Evolutionary conservation across 2,797 vertebrate species (phyloP).

Genomic region (Rhynchotus rufescens): DNA sequence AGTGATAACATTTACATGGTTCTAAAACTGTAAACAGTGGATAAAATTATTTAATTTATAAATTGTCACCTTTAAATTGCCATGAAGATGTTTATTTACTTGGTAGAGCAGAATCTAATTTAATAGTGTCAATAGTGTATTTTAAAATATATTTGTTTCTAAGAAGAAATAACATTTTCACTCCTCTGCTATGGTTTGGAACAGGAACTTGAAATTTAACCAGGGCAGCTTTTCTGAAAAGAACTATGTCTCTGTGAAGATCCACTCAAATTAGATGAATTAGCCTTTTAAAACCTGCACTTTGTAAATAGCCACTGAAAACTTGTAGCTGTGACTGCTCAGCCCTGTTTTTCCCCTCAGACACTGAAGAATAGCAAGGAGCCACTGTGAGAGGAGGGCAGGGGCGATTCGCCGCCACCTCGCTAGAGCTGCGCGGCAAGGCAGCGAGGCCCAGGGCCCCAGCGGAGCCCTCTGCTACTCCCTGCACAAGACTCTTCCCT

Average conservation of each 20-base stretch:
- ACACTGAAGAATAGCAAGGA: neutral
- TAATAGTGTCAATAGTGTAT: neutral
- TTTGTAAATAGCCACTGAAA: neutral
- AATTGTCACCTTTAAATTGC: neutral
- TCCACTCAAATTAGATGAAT: neutral
- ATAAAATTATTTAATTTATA: neutral
- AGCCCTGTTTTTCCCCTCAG: neutral
- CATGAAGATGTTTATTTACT: neutral
- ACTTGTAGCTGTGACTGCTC: neutral
- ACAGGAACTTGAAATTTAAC: neutral
- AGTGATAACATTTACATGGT: neutral
- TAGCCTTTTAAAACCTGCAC: neutral
- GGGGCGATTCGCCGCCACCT: no score
- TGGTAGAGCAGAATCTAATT: neutral
- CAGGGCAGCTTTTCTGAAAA: neutral
- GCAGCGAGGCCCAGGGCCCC: neutral
- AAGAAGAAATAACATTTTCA: neutral
- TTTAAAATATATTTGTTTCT: neutral
- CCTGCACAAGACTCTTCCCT: neutral
- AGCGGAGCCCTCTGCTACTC: neutral
- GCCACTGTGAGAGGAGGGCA: neutral
- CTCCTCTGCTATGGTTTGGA: neutral
- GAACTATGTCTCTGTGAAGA: neutral
- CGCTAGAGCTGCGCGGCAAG: neutral
- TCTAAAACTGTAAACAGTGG: neutral